A percentile compares a stretch with the other conserved stretches of the same genome.
phyloP scores from a whole-genome alignment of 1,140 invertebrate species.

The Aporrectodea caliginosa region DNA sequence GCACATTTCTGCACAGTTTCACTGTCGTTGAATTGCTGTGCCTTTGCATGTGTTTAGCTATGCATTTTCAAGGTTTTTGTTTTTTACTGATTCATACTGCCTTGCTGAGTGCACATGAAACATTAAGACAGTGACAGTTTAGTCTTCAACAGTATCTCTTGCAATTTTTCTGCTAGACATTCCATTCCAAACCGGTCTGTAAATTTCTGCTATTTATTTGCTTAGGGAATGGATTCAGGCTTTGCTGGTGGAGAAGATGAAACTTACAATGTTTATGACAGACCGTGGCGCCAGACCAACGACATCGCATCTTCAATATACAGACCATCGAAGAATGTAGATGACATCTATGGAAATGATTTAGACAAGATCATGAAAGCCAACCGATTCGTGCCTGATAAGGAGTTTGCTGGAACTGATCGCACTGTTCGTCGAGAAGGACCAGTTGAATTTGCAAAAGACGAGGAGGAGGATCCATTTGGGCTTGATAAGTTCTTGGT shows the following conservation, averaged over 20 bases:
- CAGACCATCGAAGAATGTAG: conserved; percentile 79
- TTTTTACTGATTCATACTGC: too few relatives aligned
- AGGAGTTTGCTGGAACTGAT: conserved; percentile 89
- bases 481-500: conserved; percentile 96
- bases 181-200: too few relatives aligned
- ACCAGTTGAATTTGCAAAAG: conserved; percentile 90
- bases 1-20: too few relatives aligned
- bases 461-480: conserved; percentile 85
- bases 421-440: conserved; percentile 67
- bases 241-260: conserved; percentile 86
- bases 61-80: too few relatives aligned
- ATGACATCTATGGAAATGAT: conserved; percentile 88
- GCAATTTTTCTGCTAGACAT: too few relatives aligned
- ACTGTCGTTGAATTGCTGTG: too few relatives aligned
- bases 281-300: conserved; percentile 66
- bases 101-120: too few relatives aligned
- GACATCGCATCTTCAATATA: conserved; percentile 85
- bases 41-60: too few relatives aligned
- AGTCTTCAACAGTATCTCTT: too few relatives aligned
- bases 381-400: conserved; percentile 92
- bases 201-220: conserved; percentile 28
- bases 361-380: conserved; percentile 80
- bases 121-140: too few relatives aligned
- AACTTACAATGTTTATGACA: conserved; percentile 96
- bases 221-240: conserved; percentile 84